Base-by-base conservation (phyloP, 2,113 vertebrate species). In the Monarcha castaneiventris region DNA sequence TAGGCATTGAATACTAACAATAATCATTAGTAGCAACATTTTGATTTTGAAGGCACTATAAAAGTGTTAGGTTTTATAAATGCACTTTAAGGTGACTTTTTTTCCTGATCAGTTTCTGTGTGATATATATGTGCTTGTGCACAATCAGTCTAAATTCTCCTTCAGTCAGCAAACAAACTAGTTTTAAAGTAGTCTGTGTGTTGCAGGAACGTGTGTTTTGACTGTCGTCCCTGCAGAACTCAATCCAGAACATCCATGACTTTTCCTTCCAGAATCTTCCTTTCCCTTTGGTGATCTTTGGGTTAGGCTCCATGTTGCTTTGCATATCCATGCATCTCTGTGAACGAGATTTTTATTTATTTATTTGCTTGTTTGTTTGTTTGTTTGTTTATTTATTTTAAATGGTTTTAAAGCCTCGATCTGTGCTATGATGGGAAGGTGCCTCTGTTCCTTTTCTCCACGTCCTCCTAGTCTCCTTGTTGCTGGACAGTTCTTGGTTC, bases 321-420 rank as follows among this genome's bases (percentile, higher is more conserved):
- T 93, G 41, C 0, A 0, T 25, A 48, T 32, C 32, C 1, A 1
- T 39, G 18, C 33, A 19, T 63, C 55, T 33, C 33, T 71, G 16
- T 21, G 33, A 84, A 44, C 27, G 17, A 13, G 11, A 18, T 27
- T 37, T 15, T 54, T 48, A 18, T 8, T 64, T 22, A 11, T 33
- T 19, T 3, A 10, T 14, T 58, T 58, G 7, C 35, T 58, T 23
- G 3, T 59, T 49, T 37, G 11, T 51, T 26, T 41, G 37, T 37
- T 37, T 37, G 10, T 37, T 49, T 22, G 9, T 58, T 58, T 23
- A 4, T 59, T 49, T 37, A 17, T 51, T 26, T 41, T 23, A 48
- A 29, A 30, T 63, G 3, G 25, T 52, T 90, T 75, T 49, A 82
- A 56, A 62, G 48, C 51, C 16, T 56, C 6, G 6, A 3, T 76